Evolutionary conservation across 2,113 vertebrate genomes (phyloP).

Genomic region (Cephalopholis sonnerati): DNA sequence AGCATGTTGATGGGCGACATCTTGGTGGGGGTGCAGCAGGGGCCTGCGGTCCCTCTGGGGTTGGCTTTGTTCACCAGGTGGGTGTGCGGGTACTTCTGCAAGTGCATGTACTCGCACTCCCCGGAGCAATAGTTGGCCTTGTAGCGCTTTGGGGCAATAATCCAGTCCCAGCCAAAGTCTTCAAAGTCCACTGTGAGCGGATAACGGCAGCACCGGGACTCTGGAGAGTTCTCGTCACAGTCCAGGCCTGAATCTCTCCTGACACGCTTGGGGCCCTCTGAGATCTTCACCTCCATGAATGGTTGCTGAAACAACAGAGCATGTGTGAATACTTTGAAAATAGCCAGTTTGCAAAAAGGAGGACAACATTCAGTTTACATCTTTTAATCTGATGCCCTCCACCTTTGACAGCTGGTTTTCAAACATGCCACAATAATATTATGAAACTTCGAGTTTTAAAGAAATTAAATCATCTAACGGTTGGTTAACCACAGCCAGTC

Average conservation of each 20-base stretch:
- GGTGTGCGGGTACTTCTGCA: slow-evolving; percentile 98
- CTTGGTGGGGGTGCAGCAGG: slow-evolving; percentile 98
- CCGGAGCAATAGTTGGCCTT: slow-evolving; percentile 99
- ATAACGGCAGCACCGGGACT: slow-evolving; percentile 96
- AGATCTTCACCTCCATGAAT: slow-evolving; percentile 97
- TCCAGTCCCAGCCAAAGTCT: slow-evolving; percentile 99
- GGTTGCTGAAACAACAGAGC: slow-evolving; percentile 89
- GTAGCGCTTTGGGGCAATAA: slow-evolving; percentile 99
- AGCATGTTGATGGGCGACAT: slow-evolving; percentile 99
- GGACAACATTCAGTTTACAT: slow-evolving; percentile 15
- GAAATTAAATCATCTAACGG: slow-evolving; percentile 64
- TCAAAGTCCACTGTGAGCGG: slow-evolving; percentile 98
- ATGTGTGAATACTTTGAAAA: slow-evolving; percentile 1
- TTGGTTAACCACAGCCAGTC: slow-evolving; percentile 60
- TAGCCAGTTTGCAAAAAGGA: slow-evolving; percentile 7
- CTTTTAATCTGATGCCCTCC: slow-evolving; percentile 10
- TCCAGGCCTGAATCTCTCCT: slow-evolving; percentile 94
- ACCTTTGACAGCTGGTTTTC: slow-evolving; percentile 38
- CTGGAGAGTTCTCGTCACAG: slow-evolving; percentile 95
- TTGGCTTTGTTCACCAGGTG: slow-evolving; percentile 98
- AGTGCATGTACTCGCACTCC: slow-evolving; percentile 97
- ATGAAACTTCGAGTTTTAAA: slow-evolving; percentile 60
- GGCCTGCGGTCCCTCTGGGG: slow-evolving; percentile 93
- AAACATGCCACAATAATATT: slow-evolving; percentile 64
- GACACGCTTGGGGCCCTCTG: slow-evolving; percentile 90